Conservation (phyloP, 2,797 vertebrate species). For the Scarus forsteni region DNA sequence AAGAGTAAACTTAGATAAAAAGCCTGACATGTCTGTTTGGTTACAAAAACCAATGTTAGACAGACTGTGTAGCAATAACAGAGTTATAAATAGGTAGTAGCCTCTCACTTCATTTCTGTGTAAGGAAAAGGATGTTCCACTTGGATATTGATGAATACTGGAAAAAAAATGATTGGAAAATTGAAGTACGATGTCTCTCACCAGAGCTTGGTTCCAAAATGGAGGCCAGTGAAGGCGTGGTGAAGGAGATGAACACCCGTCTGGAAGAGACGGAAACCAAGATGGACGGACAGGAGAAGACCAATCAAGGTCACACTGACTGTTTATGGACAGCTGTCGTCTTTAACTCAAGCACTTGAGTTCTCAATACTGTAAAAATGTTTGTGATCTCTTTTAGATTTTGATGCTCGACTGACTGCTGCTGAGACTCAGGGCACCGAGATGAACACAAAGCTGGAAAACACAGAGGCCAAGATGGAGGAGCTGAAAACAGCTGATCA, state of each 20-base stretch:
- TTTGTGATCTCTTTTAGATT: conserved; percentile 13
- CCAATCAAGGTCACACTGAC: conserved; percentile 12
- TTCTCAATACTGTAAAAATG: background rate
- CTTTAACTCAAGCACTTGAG: background rate
- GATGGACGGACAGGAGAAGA: conserved; percentile 30
- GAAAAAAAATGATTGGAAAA: too few species aligned
- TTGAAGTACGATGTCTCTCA: background rate
- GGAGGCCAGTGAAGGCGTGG: conserved; percentile 1
- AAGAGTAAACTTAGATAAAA: too few species aligned
- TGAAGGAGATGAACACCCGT: conserved; percentile 4
- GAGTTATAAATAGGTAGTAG: too few species aligned
- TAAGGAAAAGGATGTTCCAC: too few species aligned
- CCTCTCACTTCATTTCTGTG: too few species aligned
- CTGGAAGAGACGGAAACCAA: conserved; percentile 13
- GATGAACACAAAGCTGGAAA: conserved; percentile 28
- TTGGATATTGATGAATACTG: too few species aligned
- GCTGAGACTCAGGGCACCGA: conserved; percentile 22
- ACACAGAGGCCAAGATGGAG: conserved; percentile 13
- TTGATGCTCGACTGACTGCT: background rate
- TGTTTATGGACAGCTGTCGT: background rate
- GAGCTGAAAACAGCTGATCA: conserved; percentile 30
- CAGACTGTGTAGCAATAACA: too few species aligned
- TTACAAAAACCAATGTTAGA: too few species aligned
- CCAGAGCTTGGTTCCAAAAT: conserved; percentile 30
- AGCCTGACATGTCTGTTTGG: too few species aligned